Percentiles rank a stretch among this genome's conserved stretches.
phyloP scores from a whole-genome alignment of 2,797 vertebrate genomes.

The Antrozous pallidus region DNA sequence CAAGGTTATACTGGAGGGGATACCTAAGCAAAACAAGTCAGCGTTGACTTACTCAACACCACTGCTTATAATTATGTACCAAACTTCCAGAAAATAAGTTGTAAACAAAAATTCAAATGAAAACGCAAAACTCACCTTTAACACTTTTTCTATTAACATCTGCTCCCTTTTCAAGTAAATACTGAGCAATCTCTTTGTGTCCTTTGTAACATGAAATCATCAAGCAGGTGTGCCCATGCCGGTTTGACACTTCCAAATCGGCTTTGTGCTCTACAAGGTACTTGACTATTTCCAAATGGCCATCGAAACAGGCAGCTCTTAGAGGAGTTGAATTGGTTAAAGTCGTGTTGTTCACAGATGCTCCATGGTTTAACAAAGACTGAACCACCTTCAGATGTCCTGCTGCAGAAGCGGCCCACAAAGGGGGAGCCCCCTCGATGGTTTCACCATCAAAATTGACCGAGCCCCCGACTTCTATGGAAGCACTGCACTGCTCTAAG shows the following conservation, averaged over 20 bases:
- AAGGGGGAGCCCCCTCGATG: conserved; percentile 95
- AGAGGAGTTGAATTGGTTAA: conserved; percentile 97
- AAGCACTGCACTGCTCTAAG: conserved; percentile 93
- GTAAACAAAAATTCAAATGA: neutral
- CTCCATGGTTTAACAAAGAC: conserved; percentile 94
- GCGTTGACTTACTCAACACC: neutral
- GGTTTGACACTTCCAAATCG: conserved; percentile 97
- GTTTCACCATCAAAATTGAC: conserved; percentile 99
- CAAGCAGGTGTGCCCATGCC: conserved; percentile 97
- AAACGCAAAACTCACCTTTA: conserved; percentile 88
- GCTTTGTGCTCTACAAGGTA: conserved; percentile 98
- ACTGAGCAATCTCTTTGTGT: conserved; percentile 97
- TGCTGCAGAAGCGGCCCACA: conserved; percentile 97
- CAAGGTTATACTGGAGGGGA: neutral
- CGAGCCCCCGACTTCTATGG: conserved; percentile 94
- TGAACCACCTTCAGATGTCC: conserved; percentile 97
- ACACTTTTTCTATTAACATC: conserved; percentile 99
- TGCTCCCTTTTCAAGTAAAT: conserved; percentile 96
- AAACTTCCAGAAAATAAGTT: conserved; percentile 51
- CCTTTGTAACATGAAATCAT: conserved; percentile 99
- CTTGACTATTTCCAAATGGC: conserved; percentile 96
- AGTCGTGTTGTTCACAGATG: conserved; percentile 97
- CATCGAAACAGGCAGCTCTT: conserved; percentile 97
- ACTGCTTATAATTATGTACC: neutral
- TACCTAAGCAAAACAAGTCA: conserved; percentile 15